phyloP scores from a whole-genome alignment of 2,888 invertebrate genomes.

The Buathra laborator region DNA sequence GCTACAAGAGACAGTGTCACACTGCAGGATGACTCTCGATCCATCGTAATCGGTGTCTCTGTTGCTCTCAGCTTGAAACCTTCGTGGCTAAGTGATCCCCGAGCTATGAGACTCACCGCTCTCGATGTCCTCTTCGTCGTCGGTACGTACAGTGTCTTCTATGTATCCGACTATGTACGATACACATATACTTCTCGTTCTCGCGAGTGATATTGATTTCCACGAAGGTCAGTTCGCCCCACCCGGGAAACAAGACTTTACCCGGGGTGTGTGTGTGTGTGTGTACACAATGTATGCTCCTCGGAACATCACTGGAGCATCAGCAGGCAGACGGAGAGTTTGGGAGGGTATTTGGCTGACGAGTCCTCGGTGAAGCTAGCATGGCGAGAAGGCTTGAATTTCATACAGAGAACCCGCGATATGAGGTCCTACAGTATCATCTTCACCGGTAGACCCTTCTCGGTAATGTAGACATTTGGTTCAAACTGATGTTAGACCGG shows the following conservation, averaged over 20 bases:
- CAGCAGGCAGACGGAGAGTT: background rate
- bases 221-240: constrained; percentile 75
- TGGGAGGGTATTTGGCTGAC: constrained; percentile 15
- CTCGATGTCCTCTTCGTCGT: constrained; percentile 29
- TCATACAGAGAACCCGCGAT: constrained; percentile 27
- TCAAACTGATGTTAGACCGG: constrained; percentile 3
- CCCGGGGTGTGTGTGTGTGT: background rate
- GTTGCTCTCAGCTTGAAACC: constrained; percentile 20
- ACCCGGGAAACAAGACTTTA: constrained; percentile 44
- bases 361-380: constrained; percentile 25
- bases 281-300: constrained; percentile 16
- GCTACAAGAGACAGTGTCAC: constrained; percentile 6
- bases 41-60: constrained; percentile 18
- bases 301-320: constrained; percentile 33
- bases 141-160: constrained; percentile 21
- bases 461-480: constrained; percentile 20
- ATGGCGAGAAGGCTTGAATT: constrained; percentile 42
- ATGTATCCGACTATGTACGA: constrained; percentile 49
- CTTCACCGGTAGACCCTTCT: constrained; percentile 13
- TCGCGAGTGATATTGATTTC: constrained; percentile 77
- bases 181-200: constrained; percentile 50
- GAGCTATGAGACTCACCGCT: constrained; percentile 26
- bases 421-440: constrained; percentile 25
- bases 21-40: constrained; percentile 32
- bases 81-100: constrained; percentile 14